Percentiles rank a stretch among this genome's conserved stretches.
Evolutionary conservation across 2,113 vertebrate genomes (phyloP).

Genomic region (Gymnocephalus cernua): DNA sequence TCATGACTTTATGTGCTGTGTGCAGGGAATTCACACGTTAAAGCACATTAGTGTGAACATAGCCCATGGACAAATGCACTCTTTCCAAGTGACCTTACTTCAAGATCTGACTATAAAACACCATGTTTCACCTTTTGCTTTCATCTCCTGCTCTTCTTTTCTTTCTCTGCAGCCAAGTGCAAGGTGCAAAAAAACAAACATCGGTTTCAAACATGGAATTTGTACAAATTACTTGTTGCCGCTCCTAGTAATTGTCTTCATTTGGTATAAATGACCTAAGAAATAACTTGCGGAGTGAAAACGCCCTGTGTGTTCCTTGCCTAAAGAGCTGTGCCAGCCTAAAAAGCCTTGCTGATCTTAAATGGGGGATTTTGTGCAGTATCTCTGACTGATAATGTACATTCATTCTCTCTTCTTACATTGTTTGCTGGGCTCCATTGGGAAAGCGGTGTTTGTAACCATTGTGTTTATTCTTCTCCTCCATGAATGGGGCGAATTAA

Average conservation of each 20-base stretch:
- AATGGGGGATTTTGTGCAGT: slow-evolving; percentile 58
- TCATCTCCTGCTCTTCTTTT: background rate
- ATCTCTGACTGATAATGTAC: slow-evolving; percentile 63
- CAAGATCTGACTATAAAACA: slow-evolving; percentile 11
- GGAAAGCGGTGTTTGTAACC: slow-evolving; percentile 55
- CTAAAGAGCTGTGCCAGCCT: slow-evolving; percentile 32
- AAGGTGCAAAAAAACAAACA: slow-evolving; percentile 5
- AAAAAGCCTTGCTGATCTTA: slow-evolving; percentile 38
- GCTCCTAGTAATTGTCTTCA: slow-evolving; percentile 62
- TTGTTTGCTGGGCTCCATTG: slow-evolving; percentile 66
- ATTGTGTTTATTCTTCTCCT: slow-evolving; percentile 74
- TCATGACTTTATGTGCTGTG: slow-evolving; percentile 10
- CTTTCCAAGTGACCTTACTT: slow-evolving; percentile 50
- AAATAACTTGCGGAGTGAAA: slow-evolving; percentile 51
- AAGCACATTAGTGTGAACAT: slow-evolving; percentile 23
- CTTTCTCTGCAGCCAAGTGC: background rate
- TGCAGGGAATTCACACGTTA: slow-evolving; percentile 21
- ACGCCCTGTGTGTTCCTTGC: slow-evolving; percentile 26
- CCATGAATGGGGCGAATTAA: slow-evolving; percentile 73
- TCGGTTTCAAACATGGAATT: slow-evolving; percentile 56
- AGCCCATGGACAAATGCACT: background rate
- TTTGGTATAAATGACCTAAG: slow-evolving; percentile 63
- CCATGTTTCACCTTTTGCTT: slow-evolving; percentile 1
- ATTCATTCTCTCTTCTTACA: slow-evolving; percentile 51
- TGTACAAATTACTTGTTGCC: slow-evolving; percentile 60